Evolutionary conservation across 2,888 invertebrate genomes (phyloP).

Genomic region (Diadromus collaris): DNA sequence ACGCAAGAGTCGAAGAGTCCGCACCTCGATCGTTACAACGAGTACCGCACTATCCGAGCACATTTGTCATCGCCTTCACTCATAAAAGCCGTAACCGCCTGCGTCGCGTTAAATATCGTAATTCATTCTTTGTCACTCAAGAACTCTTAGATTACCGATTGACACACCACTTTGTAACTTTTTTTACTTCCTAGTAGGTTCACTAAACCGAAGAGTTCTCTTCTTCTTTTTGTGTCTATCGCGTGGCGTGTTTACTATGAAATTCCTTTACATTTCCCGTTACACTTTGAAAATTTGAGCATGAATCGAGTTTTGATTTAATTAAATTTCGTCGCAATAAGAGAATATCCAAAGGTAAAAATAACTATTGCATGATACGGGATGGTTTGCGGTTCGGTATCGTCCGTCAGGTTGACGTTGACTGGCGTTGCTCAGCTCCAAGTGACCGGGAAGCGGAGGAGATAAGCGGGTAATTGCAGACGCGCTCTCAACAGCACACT

Average conservation of each 20-base stretch:
- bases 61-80: slow-evolving; percentile 76
- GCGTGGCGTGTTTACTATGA: background rate
- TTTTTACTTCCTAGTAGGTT: background rate
- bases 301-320: background rate
- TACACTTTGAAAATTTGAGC: background rate
- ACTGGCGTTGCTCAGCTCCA: slow-evolving; percentile 55
- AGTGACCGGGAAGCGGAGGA: slow-evolving; percentile 66
- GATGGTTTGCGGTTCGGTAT: slow-evolving; percentile 20
- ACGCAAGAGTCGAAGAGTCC: slow-evolving; percentile 57
- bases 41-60: slow-evolving; percentile 62
- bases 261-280: background rate
- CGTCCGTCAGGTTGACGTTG: slow-evolving; percentile 43
- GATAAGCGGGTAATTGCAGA: slow-evolving; percentile 67
- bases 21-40: slow-evolving; percentile 56
- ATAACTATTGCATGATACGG: slow-evolving; percentile 1
- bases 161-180: background rate
- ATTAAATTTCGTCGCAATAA: background rate
- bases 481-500: slow-evolving; percentile 51
- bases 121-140: slow-evolving; percentile 36
- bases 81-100: slow-evolving; percentile 68
- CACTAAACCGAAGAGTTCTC: background rate
- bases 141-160: slow-evolving; percentile 13
- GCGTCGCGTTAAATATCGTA: slow-evolving; percentile 49
- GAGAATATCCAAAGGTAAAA: background rate
- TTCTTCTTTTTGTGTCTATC: background rate